Evolutionary conservation across 2,888 invertebrate species (phyloP).

Genomic region (Lithophane leautieri): DNA sequence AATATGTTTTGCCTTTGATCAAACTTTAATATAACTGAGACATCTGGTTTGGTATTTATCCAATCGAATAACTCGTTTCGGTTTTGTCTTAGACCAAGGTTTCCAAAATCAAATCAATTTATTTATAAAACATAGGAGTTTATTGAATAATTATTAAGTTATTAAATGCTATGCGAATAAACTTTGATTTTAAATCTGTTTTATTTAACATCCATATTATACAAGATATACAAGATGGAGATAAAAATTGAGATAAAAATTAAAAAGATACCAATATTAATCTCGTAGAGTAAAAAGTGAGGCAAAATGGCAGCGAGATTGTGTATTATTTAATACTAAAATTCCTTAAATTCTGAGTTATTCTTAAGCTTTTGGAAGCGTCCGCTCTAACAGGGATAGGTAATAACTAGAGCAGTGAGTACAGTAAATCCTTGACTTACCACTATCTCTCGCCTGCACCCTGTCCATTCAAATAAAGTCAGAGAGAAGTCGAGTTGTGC

Average conservation of each 20-base stretch:
- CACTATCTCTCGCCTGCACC: neutral
- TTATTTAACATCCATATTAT: neutral
- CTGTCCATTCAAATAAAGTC: neutral
- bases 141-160: neutral
- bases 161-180: neutral
- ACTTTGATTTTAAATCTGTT: neutral
- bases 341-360: neutral
- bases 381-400: neutral
- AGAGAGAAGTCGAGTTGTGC: neutral
- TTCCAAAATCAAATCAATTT: neutral
- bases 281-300: neutral
- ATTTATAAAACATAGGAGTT: neutral
- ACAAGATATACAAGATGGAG: too few relatives aligned
- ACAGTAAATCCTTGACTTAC: neutral
- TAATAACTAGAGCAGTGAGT: neutral
- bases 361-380: neutral
- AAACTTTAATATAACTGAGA: slow-evolving; percentile 1
- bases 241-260: too few relatives aligned
- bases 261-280: neutral
- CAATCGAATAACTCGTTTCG: neutral
- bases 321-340: neutral
- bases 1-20: neutral
- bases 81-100: neutral
- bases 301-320: neutral
- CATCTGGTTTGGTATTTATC: neutral